A percentile compares a stretch with the other conserved stretches of the same genome.
Evolutionary conservation across 2,888 invertebrate species (phyloP).

Genomic region (Prostheceraeus crozeri): DNA sequence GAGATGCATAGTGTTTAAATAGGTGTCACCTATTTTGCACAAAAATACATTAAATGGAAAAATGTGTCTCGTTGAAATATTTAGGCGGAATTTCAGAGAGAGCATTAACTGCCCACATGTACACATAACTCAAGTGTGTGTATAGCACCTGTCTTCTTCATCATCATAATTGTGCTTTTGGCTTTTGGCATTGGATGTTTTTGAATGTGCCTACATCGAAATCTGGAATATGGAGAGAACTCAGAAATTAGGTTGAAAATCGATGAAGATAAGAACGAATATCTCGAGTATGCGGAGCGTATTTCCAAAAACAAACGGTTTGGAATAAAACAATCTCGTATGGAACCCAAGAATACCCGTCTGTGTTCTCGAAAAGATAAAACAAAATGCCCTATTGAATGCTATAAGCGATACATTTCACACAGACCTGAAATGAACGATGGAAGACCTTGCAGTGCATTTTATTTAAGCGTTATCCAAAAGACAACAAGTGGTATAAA

Average conservation of each 20-base stretch:
- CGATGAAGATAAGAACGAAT: background rate
- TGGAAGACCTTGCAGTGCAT: conserved; percentile 2
- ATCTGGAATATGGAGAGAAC: conserved; percentile 3
- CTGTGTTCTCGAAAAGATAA: conserved; percentile 26
- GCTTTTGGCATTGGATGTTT: no score
- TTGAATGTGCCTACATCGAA: no score
- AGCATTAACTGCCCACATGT: no score
- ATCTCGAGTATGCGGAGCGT: conserved; percentile 11
- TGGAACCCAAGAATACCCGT: conserved; percentile 18
- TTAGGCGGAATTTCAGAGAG: no score
- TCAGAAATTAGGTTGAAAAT: conserved; percentile 10
- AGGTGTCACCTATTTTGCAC: no score
- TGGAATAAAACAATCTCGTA: conserved; percentile 7
- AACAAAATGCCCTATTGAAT: conserved; percentile 19
- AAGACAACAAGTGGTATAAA: no score
- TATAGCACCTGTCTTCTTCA: no score
- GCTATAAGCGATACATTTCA: conserved; percentile 18
- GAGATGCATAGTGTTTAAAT: no score
- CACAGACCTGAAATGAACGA: conserved; percentile 22
- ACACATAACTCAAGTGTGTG: no score
- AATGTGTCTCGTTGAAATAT: no score
- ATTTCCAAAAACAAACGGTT: conserved; percentile 12
- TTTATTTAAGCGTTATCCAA: background rate
- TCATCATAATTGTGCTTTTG: no score
- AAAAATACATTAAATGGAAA: no score